phyloP scores from a whole-genome alignment of 2,797 vertebrate species.

The Lagocephalus sceleratus region DNA sequence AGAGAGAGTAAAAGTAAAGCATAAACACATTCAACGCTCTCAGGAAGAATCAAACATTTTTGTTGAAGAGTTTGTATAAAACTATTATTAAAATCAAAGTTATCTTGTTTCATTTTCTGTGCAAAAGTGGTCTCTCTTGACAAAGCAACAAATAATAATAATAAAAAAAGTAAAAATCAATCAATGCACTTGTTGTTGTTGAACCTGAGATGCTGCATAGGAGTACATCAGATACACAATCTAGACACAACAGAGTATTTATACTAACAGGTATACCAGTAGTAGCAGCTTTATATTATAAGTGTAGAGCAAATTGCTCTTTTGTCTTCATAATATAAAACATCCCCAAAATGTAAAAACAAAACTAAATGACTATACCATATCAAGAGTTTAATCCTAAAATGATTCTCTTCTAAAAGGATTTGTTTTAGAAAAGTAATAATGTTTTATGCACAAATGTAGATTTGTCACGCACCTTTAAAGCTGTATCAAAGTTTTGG shows the following conservation, averaged over 20 bases:
- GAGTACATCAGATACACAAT: neutral
- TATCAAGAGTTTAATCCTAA: too few species aligned
- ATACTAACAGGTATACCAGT: neutral
- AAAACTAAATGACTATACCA: neutral
- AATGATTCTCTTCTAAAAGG: too few species aligned
- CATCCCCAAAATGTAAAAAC: neutral
- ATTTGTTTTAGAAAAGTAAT: neutral
- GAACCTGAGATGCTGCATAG: conserved; percentile 1
- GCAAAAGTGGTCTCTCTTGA: neutral
- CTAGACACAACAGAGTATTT: neutral
- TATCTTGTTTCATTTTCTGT: too few species aligned
- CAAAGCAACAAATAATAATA: neutral
- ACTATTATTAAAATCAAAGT: too few species aligned
- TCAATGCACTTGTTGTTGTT: neutral
- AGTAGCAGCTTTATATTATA: neutral
- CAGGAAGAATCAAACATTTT: too few species aligned
- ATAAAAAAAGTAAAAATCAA: neutral
- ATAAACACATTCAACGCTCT: too few species aligned
- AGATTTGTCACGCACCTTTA: neutral
- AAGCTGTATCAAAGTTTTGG: neutral
- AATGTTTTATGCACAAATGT: neutral
- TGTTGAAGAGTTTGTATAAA: too few species aligned
- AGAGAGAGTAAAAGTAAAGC: too few species aligned
- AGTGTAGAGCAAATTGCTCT: neutral
- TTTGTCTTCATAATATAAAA: neutral